Base-by-base conservation (phyloP, 2,797 vertebrate species). In the Gallinago solitaria region DNA sequence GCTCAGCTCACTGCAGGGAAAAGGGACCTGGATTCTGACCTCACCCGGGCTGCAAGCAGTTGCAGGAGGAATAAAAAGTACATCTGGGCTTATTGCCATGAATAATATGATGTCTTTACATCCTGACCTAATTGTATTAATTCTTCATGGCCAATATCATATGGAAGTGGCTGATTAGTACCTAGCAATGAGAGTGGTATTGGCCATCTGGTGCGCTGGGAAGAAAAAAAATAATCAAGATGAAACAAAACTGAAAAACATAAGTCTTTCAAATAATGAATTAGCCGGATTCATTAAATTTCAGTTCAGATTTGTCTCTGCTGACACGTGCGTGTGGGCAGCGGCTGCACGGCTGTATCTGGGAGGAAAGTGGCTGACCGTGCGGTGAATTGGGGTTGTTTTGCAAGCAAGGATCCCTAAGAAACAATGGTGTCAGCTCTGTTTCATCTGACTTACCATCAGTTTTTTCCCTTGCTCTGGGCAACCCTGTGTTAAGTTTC, bases 101-200 rank as follows among this genome's bases (percentile, higher is more conserved):
- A 93, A 59, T 91, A 96, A 96, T 95, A 90, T 57, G 51, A 81
- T 82, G 91, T 88, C 94, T 96, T 96, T 97, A 92, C 95, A 93
- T 97, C 89, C 93, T 96, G 95, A 90, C 84, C 86, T 96, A 95
- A 91, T 96, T 92, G 95, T 96, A 96, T 95, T 94, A 96, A 95
- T 96, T 94, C 81, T 96, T 96, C 83, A 91, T 94, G 89, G 97
- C 83, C 89, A 94, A 96, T 96, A 94, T 96, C 91, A 85, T 90
- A 94, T 84, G 89, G 89, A 94, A 96, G 77, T 77, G 77, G 56
- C 87, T 95, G 91, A 94, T 95, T 94, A 92, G 91, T 90, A 81
- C 93, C 82, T 83, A 90, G 65, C 28, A 90, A 93, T 90, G 95
- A 89, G 71, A 95, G 71, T 79, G 60, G 69, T 75, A 83, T 59